Percentiles rank a stretch among this genome's conserved stretches.
phyloP scores from a whole-genome alignment of 2,888 invertebrate species.

The Leucophenga montana region DNA sequence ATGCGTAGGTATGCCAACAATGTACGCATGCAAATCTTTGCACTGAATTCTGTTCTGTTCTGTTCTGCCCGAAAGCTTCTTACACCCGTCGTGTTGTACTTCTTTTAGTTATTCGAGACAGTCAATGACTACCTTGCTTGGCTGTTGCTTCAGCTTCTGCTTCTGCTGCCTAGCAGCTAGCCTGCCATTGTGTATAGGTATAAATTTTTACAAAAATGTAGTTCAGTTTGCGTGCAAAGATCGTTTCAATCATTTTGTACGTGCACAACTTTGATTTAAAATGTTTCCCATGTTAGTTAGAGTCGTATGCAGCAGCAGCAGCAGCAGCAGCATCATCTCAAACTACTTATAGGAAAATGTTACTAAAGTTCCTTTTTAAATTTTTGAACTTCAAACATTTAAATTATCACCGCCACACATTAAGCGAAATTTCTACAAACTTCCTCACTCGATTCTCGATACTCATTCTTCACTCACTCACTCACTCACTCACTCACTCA shows the following conservation, averaged over 20 bases:
- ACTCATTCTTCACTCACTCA: too few relatives aligned
- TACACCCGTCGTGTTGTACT: not conserved
- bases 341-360: not conserved
- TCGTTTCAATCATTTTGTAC: constrained; percentile 61
- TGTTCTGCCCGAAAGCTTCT: constrained; percentile 18
- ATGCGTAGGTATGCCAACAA: constrained; percentile 71
- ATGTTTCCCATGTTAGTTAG: constrained; percentile 57
- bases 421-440: too few relatives aligned
- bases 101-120: too few relatives aligned
- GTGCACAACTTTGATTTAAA: constrained; percentile 58
- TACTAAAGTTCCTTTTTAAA: constrained; percentile 20
- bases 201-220: constrained; percentile 7
- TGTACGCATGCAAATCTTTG: constrained; percentile 65
- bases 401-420: constrained; percentile 3
- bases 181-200: not conserved
- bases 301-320: constrained; percentile 5
- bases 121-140: not conserved
- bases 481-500: too few relatives aligned
- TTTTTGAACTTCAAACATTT: constrained; percentile 40
- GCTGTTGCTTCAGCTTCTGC: too few relatives aligned
- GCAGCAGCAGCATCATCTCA: not conserved
- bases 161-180: not conserved
- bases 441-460: too few relatives aligned
- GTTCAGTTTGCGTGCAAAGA: constrained; percentile 57
- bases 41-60: constrained; percentile 3